These are phyloP conservation scores for Perca fluviatilis DNA, from an alignment of 2,113 vertebrate species.

Conservation along the genomic window DNA sequence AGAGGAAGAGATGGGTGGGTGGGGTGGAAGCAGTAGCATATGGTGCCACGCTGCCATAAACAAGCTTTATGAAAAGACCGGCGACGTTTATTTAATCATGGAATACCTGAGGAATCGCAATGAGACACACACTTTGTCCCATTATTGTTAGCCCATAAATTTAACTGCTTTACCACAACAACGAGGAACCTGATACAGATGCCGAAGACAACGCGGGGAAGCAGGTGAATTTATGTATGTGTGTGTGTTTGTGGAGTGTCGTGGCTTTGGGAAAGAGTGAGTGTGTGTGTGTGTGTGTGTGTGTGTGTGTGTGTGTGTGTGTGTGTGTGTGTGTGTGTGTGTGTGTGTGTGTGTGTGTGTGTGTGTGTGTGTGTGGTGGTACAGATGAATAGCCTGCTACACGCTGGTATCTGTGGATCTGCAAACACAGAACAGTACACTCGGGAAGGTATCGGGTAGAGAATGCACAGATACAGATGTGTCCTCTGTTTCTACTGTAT, in stretches of 20 bases:
- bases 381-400: constrained; percentile 61
- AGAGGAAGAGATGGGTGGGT: constrained; percentile 55
- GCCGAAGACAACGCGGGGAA: constrained; percentile 62
- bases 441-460: constrained; percentile 28
- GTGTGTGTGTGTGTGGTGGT: constrained; percentile 44
- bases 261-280: constrained; percentile 37
- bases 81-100: constrained; percentile 90
- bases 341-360: constrained; percentile 18
- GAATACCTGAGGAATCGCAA: constrained; percentile 86
- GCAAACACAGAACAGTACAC: constrained; percentile 41
- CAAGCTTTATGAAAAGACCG: constrained; percentile 89
- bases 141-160: constrained; percentile 83
- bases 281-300: constrained; percentile 19
- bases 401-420: constrained; percentile 61
- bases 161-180: constrained; percentile 76
- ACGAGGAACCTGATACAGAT: constrained; percentile 66
- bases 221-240: constrained; percentile 77
- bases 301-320: constrained; percentile 22
- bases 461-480: constrained; percentile 48
- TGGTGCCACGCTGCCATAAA: constrained; percentile 86
- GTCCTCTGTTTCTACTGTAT: background rate
- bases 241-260: constrained; percentile 64
- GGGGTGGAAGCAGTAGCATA: constrained; percentile 79
- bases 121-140: constrained; percentile 81
- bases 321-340: constrained; percentile 33